These are phyloP conservation scores for Drosophila repletoides DNA, from an alignment of 1,140 invertebrate species.

Conservation along the genomic window DNA sequence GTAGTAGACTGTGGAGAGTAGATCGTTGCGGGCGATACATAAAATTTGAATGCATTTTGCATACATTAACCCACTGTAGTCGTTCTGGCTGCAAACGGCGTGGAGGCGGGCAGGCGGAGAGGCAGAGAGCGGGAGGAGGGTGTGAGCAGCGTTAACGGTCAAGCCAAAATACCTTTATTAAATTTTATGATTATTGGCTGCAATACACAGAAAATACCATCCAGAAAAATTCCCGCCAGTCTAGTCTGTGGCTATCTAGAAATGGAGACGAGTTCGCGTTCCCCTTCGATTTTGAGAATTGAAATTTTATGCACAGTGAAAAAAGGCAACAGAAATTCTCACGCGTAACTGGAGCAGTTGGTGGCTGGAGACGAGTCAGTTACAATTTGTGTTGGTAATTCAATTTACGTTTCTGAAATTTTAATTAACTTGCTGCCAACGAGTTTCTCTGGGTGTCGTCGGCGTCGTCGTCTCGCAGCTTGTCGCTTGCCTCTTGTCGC, in stretches of 20 bases:
- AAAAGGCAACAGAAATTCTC: constrained; percentile 62
- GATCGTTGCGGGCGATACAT: constrained; percentile 76
- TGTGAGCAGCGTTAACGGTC: constrained; percentile 56
- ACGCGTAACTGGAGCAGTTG: constrained; percentile 79
- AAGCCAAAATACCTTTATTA: constrained; percentile 76
- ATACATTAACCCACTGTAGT: constrained; percentile 78
- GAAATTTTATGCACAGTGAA: constrained; percentile 68
- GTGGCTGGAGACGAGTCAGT: constrained; percentile 32
- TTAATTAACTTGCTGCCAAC: constrained; percentile 66
- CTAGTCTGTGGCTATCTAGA: too few relatives aligned
- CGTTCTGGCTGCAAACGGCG: too few relatives aligned
- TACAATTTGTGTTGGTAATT: constrained; percentile 75
- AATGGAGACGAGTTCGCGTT: too few relatives aligned
- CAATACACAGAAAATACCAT: constrained; percentile 52
- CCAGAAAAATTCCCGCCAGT: neutral
- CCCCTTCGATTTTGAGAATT: constrained; percentile 55
- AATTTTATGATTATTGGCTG: constrained; percentile 80
- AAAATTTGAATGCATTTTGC: constrained; percentile 81
- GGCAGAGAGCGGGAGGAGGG: constrained; percentile 17
- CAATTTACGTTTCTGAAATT: constrained; percentile 77
- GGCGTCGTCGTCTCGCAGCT: neutral
- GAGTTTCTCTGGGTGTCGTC: constrained; percentile 36
- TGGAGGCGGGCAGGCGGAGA: neutral
- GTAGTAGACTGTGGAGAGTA: constrained; percentile 21
- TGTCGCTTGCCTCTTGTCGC: too few relatives aligned